Evolutionary conservation across 2,888 invertebrate genomes (phyloP), one percentile per base, ranked within the genome.

Genomic region (Tachystola acroxantha): DNA sequence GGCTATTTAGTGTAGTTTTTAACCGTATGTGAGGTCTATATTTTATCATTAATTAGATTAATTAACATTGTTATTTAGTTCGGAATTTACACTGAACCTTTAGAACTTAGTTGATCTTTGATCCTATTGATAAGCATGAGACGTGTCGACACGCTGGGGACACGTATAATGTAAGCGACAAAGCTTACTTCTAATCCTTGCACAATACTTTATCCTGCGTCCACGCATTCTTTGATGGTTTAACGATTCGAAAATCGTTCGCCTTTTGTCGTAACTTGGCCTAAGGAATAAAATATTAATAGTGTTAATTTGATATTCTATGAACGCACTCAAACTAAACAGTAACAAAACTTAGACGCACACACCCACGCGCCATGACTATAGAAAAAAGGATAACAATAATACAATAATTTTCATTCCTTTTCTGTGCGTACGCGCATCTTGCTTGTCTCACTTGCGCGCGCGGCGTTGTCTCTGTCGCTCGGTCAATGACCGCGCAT

Each of bases 371-470:
- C 50, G 48, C 50, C 48, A 49, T 48, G 46, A 58, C 59, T 54
- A 53, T 57, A 64, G 50, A 68, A 65, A 64, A 65, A 75, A 71
- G 65, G 69, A 75, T 67, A 74, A 71, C 72, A 80, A 73, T 78
- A 76, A 77, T 69, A 82, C 69, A 80, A 82, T 77, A 55, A 78
- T 80, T 79, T 85, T 78, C 71, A 78, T 82, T 85, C 77, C 75
- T 81, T 79, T 82, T 82, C 76, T 76, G 76, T 82, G 85, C 82
- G 86, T 85, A 86, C 84, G 84, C 80, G 79, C 80, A 80, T 73
- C 65, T 60, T 69, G 59, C 60, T 59, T 56, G 62, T 77, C 70
- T 51, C 70, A 53, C 53, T 81, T 71, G 54, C 55, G 51, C 74
- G 50, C 60, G 49, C 65, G 61, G 41, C 57, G 55, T 55, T 48